Percentiles rank a stretch among this genome's conserved stretches.
Conservation (phyloP, 37 sponge, comb jelly and placozoan species). For the Theonella swinhoei region DNA sequence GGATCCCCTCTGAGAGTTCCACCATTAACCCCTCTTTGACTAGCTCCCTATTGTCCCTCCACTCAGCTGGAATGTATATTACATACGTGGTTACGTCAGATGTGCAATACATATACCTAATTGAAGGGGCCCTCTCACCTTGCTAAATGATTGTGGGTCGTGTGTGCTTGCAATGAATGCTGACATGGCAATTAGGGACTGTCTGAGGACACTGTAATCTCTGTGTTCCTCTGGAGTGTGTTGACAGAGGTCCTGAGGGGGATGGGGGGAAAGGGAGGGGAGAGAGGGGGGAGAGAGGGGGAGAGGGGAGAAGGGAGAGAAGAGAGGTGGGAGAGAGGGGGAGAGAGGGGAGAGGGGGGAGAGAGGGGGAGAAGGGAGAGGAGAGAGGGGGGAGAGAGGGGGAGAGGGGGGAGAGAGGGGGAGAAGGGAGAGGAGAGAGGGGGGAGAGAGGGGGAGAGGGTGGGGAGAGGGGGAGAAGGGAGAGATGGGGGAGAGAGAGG, state of each 20-base stretch:
- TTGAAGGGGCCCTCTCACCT: too few relatives aligned
- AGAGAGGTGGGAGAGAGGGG: not conserved
- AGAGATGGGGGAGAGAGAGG: not conserved
- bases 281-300: not conserved
- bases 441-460: not conserved
- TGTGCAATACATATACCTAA: too few relatives aligned
- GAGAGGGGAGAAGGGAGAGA: not conserved
- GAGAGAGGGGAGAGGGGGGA: not conserved
- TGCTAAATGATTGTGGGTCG: slow-evolving; percentile 76
- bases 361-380: not conserved
- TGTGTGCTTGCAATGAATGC: slow-evolving; percentile 88
- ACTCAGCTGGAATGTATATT: slow-evolving; percentile 67
- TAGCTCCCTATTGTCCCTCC: slow-evolving; percentile 76
- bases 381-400: not conserved
- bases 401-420: not conserved
- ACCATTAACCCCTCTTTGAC: slow-evolving; percentile 79
- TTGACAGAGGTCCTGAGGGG: slow-evolving; percentile 72
- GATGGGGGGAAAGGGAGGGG: not conserved
- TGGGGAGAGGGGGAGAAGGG: not conserved
- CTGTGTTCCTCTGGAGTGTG: slow-evolving; percentile 78
- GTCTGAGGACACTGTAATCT: slow-evolving; percentile 63
- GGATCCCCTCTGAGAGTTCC: slow-evolving; percentile 47
- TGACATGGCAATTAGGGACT: slow-evolving; percentile 80
- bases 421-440: not conserved
- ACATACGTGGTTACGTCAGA: too few relatives aligned